Percentiles rank a stretch among this genome's conserved stretches.
Evolutionary conservation across 2,888 invertebrate genomes (phyloP).

Genomic region (Neoitamus cyanurus): DNA sequence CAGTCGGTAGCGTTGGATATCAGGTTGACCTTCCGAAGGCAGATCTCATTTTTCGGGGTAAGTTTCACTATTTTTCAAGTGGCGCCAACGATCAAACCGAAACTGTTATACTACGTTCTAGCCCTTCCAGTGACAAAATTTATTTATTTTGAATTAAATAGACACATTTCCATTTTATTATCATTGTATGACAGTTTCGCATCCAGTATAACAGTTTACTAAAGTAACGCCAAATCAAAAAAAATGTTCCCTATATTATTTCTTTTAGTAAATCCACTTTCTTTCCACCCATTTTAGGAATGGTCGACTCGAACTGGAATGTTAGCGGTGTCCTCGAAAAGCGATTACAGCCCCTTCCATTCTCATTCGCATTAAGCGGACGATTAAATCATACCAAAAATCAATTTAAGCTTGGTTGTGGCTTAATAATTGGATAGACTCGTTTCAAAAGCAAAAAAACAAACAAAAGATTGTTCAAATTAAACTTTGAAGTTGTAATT

Average conservation of each 20-base stretch:
- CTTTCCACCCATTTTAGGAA: constrained; percentile 72
- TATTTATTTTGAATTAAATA: too few species aligned
- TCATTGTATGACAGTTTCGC: too few species aligned
- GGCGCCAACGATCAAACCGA: not conserved
- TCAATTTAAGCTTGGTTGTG: constrained; percentile 93
- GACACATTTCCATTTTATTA: too few species aligned
- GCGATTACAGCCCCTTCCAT: constrained; percentile 90
- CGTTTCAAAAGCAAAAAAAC: not conserved
- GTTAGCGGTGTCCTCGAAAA: constrained; percentile 95
- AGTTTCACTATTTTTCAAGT: constrained; percentile 51
- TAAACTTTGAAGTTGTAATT: not conserved
- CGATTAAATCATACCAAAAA: constrained; percentile 93
- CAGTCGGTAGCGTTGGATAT: constrained; percentile 91
- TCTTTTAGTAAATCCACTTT: constrained; percentile 33
- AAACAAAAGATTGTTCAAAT: not conserved
- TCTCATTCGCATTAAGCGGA: constrained; percentile 92
- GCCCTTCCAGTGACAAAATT: too few species aligned
- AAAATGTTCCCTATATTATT: too few species aligned
- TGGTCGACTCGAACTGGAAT: constrained; percentile 92
- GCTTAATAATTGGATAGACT: constrained; percentile 88
- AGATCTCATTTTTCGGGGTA: constrained; percentile 93
- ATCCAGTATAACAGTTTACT: too few species aligned
- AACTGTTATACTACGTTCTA: too few species aligned
- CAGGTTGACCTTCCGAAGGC: constrained; percentile 96
- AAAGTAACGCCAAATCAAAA: too few species aligned